A percentile compares a stretch with the other conserved stretches of the same genome.
These are phyloP conservation scores for Ochotona curzoniae DNA, from an alignment of 2,113 vertebrate species.

Conservation along the genomic window DNA sequence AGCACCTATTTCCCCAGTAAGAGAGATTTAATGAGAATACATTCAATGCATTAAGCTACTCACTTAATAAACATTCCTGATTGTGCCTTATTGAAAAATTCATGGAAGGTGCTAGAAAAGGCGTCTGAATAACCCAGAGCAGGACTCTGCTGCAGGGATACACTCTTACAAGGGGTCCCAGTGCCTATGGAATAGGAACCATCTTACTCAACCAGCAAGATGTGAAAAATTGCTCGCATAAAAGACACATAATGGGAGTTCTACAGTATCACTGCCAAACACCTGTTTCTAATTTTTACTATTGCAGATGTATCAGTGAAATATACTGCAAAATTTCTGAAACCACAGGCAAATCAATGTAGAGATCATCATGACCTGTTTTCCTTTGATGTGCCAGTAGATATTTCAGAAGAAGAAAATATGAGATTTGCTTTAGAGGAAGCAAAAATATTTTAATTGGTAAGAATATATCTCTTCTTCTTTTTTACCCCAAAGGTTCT, in stretches of 20 bases:
- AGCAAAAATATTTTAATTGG: background rate
- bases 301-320: background rate
- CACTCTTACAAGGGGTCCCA: background rate
- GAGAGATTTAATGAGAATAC: background rate
- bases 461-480: background rate
- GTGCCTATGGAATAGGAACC: background rate
- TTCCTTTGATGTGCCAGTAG: slow-evolving; percentile 14
- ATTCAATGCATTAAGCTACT: background rate
- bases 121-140: background rate
- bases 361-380: background rate
- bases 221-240: background rate
- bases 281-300: slow-evolving; percentile 13
- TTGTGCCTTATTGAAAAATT: background rate
- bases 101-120: background rate
- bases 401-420: slow-evolving; percentile 15
- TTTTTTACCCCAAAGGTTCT: background rate
- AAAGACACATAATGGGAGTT: background rate
- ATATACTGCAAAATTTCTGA: background rate
- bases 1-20: background rate
- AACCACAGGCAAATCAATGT: background rate
- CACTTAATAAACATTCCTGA: background rate
- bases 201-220: background rate
- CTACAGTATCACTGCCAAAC: background rate
- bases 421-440: background rate
- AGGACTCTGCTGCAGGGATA: background rate